phyloP scores from a whole-genome alignment of 2,888 invertebrate species.

The Nudaria mundana region DNA sequence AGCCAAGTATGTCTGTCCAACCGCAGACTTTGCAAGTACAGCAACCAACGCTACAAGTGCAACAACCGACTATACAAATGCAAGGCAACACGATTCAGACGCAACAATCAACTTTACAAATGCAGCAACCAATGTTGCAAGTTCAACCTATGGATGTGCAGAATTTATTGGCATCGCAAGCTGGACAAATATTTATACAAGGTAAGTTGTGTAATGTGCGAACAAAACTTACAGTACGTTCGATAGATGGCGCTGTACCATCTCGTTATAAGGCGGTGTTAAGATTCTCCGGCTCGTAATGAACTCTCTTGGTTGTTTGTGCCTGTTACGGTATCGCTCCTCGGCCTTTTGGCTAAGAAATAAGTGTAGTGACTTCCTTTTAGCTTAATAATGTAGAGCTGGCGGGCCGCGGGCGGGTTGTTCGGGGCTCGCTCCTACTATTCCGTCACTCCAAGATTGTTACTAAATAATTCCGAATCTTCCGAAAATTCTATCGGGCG shows the following conservation, averaged over 20 bases:
- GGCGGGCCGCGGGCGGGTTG: slow-evolving; percentile 75
- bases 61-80: slow-evolving; percentile 28
- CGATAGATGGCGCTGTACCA: slow-evolving; percentile 18
- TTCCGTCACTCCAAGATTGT: too few relatives aligned
- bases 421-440: slow-evolving; percentile 43
- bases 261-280: slow-evolving; percentile 24
- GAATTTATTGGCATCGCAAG: slow-evolving; percentile 67
- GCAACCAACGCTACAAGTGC: slow-evolving; percentile 21
- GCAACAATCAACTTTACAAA: slow-evolving; percentile 44
- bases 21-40: slow-evolving; percentile 36
- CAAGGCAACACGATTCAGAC: slow-evolving; percentile 33
- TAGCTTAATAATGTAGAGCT: slow-evolving; percentile 27
- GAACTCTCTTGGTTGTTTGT: background rate
- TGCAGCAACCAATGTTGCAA: slow-evolving; percentile 62
- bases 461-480: too few relatives aligned
- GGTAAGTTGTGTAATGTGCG: slow-evolving; percentile 38
- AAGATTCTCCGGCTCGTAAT: slow-evolving; percentile 21
- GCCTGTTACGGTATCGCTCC: slow-evolving; percentile 55
- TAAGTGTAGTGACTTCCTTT: slow-evolving; percentile 5
- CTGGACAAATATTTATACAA: slow-evolving; percentile 72
- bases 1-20: slow-evolving; percentile 65
- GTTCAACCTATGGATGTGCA: slow-evolving; percentile 76
- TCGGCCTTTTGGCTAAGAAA: slow-evolving; percentile 70
- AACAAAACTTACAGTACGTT: background rate
- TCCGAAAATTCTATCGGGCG: too few relatives aligned